Evolutionary conservation across 2,113 vertebrate species (phyloP).

Genomic region (Lipotes vexillifer): DNA sequence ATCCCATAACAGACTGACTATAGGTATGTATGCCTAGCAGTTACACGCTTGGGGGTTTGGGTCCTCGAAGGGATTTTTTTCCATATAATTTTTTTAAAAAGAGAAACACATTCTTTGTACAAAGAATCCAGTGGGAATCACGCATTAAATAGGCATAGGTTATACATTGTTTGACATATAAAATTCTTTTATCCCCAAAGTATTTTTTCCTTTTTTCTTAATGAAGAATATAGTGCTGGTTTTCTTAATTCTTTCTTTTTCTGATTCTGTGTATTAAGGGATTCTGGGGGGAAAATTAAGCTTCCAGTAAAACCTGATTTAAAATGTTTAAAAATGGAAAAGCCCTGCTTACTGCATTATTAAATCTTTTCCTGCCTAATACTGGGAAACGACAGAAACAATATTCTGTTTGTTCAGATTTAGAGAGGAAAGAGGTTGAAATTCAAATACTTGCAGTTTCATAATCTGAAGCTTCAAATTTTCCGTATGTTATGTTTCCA

Average conservation of each 20-base stretch:
- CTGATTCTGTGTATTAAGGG: slow-evolving; percentile 13
- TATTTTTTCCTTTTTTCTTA: neutral
- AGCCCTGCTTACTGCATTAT: slow-evolving; percentile 37
- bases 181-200: neutral
- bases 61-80: neutral
- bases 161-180: slow-evolving; percentile 17
- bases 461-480: neutral
- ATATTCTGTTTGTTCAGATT: slow-evolving; percentile 43
- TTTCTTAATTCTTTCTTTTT: slow-evolving; percentile 27
- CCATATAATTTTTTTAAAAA: neutral
- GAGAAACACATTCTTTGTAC: neutral
- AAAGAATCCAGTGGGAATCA: neutral
- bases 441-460: slow-evolving; percentile 20
- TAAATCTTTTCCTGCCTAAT: slow-evolving; percentile 51
- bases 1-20: neutral
- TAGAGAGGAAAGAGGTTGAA: slow-evolving; percentile 29
- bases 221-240: neutral
- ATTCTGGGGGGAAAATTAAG: slow-evolving; percentile 33
- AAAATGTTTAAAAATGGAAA: slow-evolving; percentile 54
- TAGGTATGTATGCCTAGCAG: neutral
- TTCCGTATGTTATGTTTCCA: neutral
- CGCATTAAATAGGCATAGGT: neutral
- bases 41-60: neutral
- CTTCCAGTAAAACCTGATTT: slow-evolving; percentile 45
- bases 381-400: slow-evolving; percentile 3